A percentile compares a stretch with the other conserved stretches of the same genome.
Evolutionary conservation across 2,113 vertebrate genomes (phyloP).

Genomic region (Chinchilla lanigera): DNA sequence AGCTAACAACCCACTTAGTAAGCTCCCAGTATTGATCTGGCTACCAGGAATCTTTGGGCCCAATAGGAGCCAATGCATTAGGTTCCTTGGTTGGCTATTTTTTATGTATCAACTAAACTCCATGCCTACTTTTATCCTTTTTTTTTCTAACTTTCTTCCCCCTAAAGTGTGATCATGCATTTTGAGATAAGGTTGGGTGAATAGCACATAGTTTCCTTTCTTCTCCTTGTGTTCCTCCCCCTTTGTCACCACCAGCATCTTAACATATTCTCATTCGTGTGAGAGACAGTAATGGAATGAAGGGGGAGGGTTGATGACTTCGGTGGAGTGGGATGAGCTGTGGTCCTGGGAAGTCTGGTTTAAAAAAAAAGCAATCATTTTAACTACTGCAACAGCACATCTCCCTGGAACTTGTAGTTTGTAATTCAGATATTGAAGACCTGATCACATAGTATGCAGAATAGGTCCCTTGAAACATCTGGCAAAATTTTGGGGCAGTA

Average conservation of each 20-base stretch:
- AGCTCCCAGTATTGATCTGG: neutral
- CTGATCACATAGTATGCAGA: neutral
- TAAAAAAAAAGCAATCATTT: neutral
- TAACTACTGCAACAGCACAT: neutral
- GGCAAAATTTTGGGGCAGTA: neutral
- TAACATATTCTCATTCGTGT: neutral
- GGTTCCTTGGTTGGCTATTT: neutral
- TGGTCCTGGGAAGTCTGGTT: neutral
- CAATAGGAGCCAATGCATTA: accelerated
- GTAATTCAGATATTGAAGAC: neutral
- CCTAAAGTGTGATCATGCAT: neutral
- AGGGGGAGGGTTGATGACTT: accelerated
- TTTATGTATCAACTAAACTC: neutral
- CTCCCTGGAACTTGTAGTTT: neutral
- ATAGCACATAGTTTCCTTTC: neutral
- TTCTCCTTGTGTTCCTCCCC: neutral
- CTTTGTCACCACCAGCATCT: neutral
- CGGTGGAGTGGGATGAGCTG: neutral
- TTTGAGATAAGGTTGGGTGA: neutral
- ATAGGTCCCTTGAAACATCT: neutral
- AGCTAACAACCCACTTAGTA: neutral
- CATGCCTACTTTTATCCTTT: neutral
- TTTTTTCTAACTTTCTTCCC: neutral
- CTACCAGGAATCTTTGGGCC: neutral
- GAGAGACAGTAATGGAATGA: accelerated